phyloP scores from a whole-genome alignment of 2,888 invertebrate genomes.

The Agrochola circellaris region DNA sequence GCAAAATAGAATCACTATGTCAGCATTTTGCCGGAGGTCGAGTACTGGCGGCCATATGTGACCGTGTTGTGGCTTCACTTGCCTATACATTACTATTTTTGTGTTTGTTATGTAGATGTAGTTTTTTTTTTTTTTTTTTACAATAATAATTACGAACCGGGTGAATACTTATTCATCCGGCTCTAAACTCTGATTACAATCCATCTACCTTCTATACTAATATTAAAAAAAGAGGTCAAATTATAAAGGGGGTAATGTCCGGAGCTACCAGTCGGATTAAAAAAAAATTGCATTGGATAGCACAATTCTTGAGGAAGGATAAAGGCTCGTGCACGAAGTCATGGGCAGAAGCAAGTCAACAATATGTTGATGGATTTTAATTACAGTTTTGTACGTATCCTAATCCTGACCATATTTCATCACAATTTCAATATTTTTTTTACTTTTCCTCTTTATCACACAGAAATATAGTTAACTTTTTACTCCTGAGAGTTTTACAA shows the following conservation, averaged over 20 bases:
- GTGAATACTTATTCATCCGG: not conserved
- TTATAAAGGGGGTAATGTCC: too few relatives aligned
- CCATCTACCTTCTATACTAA: too few relatives aligned
- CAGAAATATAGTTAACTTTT: not conserved
- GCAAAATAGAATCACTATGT: slow-evolving; percentile 75
- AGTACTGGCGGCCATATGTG: slow-evolving; percentile 75
- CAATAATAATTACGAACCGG: not conserved
- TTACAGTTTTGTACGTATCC: not conserved
- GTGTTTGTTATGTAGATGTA: not conserved
- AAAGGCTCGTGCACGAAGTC: too few relatives aligned
- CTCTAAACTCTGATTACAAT: too few relatives aligned
- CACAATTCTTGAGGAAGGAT: too few relatives aligned
- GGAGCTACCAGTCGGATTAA: too few relatives aligned
- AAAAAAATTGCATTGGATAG: too few relatives aligned
- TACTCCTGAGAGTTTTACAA: not conserved
- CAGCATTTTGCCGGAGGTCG: slow-evolving; percentile 76
- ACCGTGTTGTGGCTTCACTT: slow-evolving; percentile 68
- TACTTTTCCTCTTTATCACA: not conserved
- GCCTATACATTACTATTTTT: slow-evolving; percentile 29
- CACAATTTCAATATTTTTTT: too few relatives aligned
- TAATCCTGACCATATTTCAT: too few relatives aligned
- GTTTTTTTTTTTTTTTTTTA: not conserved
- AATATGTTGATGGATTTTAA: not conserved
- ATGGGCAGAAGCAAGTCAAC: too few relatives aligned
- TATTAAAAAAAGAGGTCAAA: too few relatives aligned